These are phyloP conservation scores for Falco concolor DNA, from an alignment of 2,797 vertebrate genomes.

Conservation along the genomic window DNA sequence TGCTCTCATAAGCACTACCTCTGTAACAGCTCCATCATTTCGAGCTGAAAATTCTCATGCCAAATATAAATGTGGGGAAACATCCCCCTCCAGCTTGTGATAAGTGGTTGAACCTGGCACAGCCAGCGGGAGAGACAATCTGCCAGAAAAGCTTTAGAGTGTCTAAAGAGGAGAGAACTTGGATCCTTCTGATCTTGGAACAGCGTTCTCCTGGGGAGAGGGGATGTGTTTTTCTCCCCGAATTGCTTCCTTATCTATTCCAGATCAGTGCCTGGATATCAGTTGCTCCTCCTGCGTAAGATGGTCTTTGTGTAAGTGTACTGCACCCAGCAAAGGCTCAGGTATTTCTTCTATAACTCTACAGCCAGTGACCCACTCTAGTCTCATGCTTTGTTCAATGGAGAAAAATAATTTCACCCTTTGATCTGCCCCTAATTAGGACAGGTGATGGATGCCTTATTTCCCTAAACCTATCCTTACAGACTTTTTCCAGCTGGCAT, in stretches of 20 bases:
- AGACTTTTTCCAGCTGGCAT: not conserved
- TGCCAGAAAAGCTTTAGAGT: conserved; percentile 34
- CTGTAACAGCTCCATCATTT: conserved; percentile 34
- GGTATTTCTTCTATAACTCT: not conserved
- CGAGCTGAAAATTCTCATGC: not conserved
- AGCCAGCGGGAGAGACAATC: not conserved
- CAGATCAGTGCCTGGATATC: not conserved
- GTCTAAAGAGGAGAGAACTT: conserved; percentile 26
- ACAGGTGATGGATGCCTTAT: not conserved
- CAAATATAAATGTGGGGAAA: conserved; percentile 57
- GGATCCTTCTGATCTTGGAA: conserved; percentile 28
- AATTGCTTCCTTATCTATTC: not conserved
- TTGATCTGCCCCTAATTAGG: not conserved
- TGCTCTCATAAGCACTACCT: conserved; percentile 17
- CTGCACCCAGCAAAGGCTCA: not conserved
- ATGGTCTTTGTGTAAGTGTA: not conserved
- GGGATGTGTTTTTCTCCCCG: not conserved
- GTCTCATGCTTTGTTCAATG: not conserved
- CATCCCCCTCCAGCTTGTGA: conserved; percentile 35
- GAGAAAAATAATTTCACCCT: not conserved
- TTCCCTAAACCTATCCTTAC: not conserved
- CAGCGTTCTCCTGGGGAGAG: not conserved
- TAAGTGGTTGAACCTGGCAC: conserved; percentile 53
- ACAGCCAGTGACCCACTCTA: not conserved
- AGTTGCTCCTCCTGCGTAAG: not conserved